Base-by-base conservation (phyloP, 2,888 invertebrate species). In the Scaptodrosophila latifasciaeformis region DNA sequence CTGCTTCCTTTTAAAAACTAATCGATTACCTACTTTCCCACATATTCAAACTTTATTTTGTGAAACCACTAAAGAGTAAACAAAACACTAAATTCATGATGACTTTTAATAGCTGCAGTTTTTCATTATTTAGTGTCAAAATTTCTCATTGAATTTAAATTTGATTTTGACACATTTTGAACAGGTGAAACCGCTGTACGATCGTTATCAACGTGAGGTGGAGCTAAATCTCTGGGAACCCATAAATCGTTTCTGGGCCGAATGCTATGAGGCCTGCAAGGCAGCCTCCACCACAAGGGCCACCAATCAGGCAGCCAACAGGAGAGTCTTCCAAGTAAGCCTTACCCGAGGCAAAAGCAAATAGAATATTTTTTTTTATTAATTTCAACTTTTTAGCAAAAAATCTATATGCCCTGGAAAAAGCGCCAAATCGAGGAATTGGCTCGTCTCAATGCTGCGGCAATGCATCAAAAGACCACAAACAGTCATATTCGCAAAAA, bases 211-310 rank as follows among this genome's bases (percentile, higher is more conserved):
- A 54, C 86, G 88, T 31, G 88, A 88, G 62, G 87, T 88, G 44
- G 87, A 88, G 64, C 83, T 87, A 39, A 87, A 86, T 53, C 79
- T 89, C 30, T 88, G 87, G 72, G 88, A 89, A 70, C 86, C 87
- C 4, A 88, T 90, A 71, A 88, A 89, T 76, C 87, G 87, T 5
- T 90, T 88, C 82, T 90, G 90, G 89, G 88, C 88, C 12, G 88
- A 89, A 61, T 90, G 90, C 70, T 89, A 90, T 65, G 90, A 91
- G 68, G 87, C 88, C 1, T 89, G 89, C 71, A 90, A 90, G 85
- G 82, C 87, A 4, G 88, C 88, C 13, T 87, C 89, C 17, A 90
- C 90, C 69, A 88, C 86, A 53, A 85, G 89, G 7, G 88, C 88
- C 62, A 84, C 88, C 46, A 87, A 88, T 55, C 88, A 89, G 60